Base-by-base conservation (phyloP, 2,113 vertebrate species). In the Saccopteryx bilineata region DNA sequence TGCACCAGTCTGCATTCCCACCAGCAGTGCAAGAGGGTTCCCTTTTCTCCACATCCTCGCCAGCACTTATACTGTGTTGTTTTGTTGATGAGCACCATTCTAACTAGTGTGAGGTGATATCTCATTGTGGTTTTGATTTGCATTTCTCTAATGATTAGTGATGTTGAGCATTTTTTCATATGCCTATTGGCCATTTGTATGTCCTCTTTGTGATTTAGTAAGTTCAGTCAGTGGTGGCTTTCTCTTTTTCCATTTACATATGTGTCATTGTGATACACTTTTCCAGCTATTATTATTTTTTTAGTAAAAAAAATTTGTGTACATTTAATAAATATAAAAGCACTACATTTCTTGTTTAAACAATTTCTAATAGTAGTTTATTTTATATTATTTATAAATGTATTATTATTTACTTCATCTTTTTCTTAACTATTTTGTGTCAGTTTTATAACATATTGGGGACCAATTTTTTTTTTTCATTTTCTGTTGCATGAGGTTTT, bases 241-340 rank as follows among this genome's bases (percentile, higher is more conserved):
- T 13, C 23, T 92, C 17, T n/a, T 50, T 82, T n/a, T 9, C 75
- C 26, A 15, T 26, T 48, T 58, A 58, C 46, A 69, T 81, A 26
- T 71, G 2, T 63, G 39, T 76, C 54, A 61, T 91, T 71, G 31
- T 88, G 56, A 74, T 74, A 88, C 18, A 39, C 19, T 89, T 92
- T 89, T 14, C 79, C 23, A 71, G 18, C 17, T 76, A 90, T 24
- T 78, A 71, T 33, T 63, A 33, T 48, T 65, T 86, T 86, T 80
- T 75, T 63, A 87, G 54, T 7, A 95, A 82, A 56, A 63, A n/a
- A 91, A 60, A 81, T 71, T 90, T 76, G 46, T 81, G 9, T 63
- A 52, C 9, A 90, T 56, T 85, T 74, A 74, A 66, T 81, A 87
- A 66, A 33, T 63, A 81, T 63, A 33, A 87, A 85, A 91, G 56